Base-by-base conservation (phyloP, 2,888 invertebrate genomes). In the Alloscopus bannaensis region DNA sequence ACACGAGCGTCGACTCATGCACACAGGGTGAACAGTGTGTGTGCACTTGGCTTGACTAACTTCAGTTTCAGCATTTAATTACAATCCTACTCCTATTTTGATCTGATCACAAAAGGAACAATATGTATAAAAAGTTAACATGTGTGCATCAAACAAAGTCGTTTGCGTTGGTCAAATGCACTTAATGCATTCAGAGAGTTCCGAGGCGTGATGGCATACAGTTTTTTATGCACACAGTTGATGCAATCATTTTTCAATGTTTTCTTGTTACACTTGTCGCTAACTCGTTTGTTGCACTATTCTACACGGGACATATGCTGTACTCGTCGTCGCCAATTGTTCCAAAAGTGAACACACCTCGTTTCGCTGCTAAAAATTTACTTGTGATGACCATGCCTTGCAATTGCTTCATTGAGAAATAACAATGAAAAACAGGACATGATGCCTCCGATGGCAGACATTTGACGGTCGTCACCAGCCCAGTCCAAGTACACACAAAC, bases 261-360 rank as follows among this genome's bases (percentile, higher is more conserved):
- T 52, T 52, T 20, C 22, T n/a, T 4, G 11, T 47, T 47, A 13
- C 18, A 13, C 22, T 4, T 52, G n/a, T n/a, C 20, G 11, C 20
- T 59, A 20, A 31, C 18, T 66, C 66, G 66, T 50, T 50, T 52
- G 22, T 66, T 66, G 66, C 66, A 66, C 66, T 66, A 26, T 40
- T 59, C 18, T 59, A 42, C 24, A 8, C n/a, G 11, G 47, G 4
- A n/a, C 11, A 13, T 47, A n/a, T n/a, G 6, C 11, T n/a, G 47
- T n/a, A 18, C n/a, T 47, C n/a, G 18, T 6, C 6, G 13, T 8
- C 36, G 13, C 36, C 8, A 8, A 36, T n/a, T 47, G 47, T n/a
- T n/a, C 4, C 24, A 24, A 24, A 52, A 59, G 20, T 18, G 59
- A 59, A 31, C 31, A 59, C 59, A 31, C 59, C 59, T 59, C 31